Conservation (phyloP, 2,888 invertebrate species). For the Aelia acuminata region DNA sequence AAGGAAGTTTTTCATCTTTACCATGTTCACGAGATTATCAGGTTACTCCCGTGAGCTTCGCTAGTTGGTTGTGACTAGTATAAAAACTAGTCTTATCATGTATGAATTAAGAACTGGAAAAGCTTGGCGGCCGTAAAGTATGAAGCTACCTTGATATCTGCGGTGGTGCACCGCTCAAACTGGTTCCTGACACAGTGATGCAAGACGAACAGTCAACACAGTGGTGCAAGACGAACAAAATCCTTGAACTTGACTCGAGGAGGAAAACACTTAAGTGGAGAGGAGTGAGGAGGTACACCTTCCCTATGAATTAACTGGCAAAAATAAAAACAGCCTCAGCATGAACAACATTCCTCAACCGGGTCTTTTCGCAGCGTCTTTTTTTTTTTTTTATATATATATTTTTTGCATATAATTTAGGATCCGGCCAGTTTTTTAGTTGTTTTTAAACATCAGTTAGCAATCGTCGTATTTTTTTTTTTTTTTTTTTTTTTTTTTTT, state of each 20-base stretch:
- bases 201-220: neutral
- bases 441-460: conserved; percentile 29
- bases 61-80: too few relatives aligned
- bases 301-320: conserved; percentile 17
- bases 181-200: conserved; percentile 17
- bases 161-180: neutral
- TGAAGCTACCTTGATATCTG: neutral
- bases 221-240: neutral
- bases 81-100: neutral
- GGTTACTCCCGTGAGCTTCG: too few relatives aligned
- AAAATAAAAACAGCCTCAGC: conserved; percentile 33
- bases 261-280: neutral
- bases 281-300: conserved; percentile 30
- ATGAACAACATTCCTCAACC: conserved; percentile 14
- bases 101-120: neutral
- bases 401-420: conserved; percentile 18
- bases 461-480: neutral
- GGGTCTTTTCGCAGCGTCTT: neutral
- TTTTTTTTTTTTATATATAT: neutral
- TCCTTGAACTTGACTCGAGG: conserved; percentile 48
- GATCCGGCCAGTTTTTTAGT: neutral
- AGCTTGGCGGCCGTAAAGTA: neutral
- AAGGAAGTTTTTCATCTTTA: too few relatives aligned
- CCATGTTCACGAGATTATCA: too few relatives aligned
- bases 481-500: too few relatives aligned